Evolutionary conservation across 2,797 vertebrate genomes (phyloP), one percentile per base, ranked within the genome.

Genomic region (Sparus aurata): DNA sequence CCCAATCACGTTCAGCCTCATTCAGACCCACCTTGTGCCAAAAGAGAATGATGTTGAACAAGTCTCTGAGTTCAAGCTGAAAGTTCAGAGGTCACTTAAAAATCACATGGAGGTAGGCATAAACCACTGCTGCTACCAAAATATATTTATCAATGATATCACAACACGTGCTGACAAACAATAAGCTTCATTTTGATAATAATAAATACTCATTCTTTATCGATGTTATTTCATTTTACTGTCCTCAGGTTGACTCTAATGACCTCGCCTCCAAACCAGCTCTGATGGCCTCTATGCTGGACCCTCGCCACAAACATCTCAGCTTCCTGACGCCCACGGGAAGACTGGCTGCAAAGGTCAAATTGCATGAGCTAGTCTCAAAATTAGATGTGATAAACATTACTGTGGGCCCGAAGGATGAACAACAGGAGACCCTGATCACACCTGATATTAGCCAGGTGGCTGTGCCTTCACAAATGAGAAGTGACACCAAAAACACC

Each of bases 291-390:
- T 93, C 89, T 0, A 91, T 94, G 86, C 82, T 94, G 82, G 93
- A 94, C 81, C 92, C 92, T 64, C 89, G 91, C 46, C 92, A 94
- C 88, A 93, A 93, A 81, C 92, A 91, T 10, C 89, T 93, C 54
- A 83, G 86, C 77, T 93, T 94, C 82, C 78, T 93, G 47, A 89
- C 89, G 10, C 90, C 90, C 3, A 73, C 87, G 0, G 85, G 83
- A 18, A 86, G 90, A 75, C 79, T 93, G 75, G 90, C 92, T 55
- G 89, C 92, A 27, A 93, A 93, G 55, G 86, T 92, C 9, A 92
- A 93, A 79, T 86, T 93, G 52, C 89, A 91, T 5, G 92, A 93
- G 57, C 77, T 94, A 41, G 90, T 91, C 54, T 89, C 89, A 46
- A 91, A 87, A 71, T 45, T 85, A 75, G 91, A 91, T 12, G 75